Evolutionary conservation across 2,113 vertebrate genomes (phyloP), one percentile per base, ranked within the genome.

Genomic region (Pogonocichla stellata): DNA sequence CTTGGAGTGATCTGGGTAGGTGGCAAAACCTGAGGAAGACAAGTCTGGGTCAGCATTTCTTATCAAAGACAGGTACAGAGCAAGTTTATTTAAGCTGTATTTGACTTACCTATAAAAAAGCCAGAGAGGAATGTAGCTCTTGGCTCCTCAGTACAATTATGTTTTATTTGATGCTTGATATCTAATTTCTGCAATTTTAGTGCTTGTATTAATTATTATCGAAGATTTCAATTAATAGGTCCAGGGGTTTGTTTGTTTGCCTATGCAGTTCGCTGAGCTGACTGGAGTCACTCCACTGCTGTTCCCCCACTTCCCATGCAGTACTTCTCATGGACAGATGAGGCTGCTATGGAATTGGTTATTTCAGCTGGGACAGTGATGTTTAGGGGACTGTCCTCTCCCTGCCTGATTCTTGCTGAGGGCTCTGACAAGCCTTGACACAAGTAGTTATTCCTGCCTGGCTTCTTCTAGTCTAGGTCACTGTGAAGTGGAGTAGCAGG

Each of bases 271-370:
- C 23, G 2, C 29, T 36, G 15, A 66, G 29, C 26, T 66, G 69
- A 6, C 48, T 34, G 65, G 58, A 51, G 29, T 42, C 18, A 8
- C 14, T 67, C 40, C 25, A 1, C 40, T 29, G 34, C 50, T 26
- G 23, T 56, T 88, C 65, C 73, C 34, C 31, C 74, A 0, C 20
- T 83, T 48, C 8, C 42, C n/a, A 1, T 91, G 94, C 89, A 92
- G 80, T 95, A 69, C 95, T 74, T 69, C 57, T 60, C 42, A 19
- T 2, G 84, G 74, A 75, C 96, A 91, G 94, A 31, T 17, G 93
- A 78, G 89, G 89, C 45, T 81, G 93, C 96, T 95, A 4, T 90
- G 66, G 57, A 87, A 81, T 70, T 71, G 61, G n/a, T 64, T 69
- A 42, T 87, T 67, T 65, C 33, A 2, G 9, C 23, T 65, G 33